phyloP scores from a whole-genome alignment of 2,888 invertebrate species.

The Crepidodera aurea region DNA sequence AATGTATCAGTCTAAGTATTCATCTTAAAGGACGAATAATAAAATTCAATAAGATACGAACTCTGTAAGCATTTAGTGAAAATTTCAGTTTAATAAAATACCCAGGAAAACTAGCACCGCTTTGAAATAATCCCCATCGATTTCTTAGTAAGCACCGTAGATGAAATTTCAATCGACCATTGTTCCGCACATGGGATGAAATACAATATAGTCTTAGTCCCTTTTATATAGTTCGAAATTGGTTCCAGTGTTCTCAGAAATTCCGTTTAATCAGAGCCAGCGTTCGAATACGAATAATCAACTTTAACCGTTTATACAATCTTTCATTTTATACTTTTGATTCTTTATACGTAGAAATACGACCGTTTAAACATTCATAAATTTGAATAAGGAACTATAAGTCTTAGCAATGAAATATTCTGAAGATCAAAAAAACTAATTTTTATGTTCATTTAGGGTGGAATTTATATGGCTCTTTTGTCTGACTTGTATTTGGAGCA shows the following conservation, averaged over 20 bases:
- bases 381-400: no score
- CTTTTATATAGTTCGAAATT: slow-evolving; percentile 19
- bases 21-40: background rate
- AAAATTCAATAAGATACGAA: background rate
- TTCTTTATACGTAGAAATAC: no score
- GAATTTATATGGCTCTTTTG: no score
- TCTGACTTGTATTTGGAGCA: no score
- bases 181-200: slow-evolving; percentile 22
- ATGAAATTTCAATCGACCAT: slow-evolving; percentile 25
- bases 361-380: no score
- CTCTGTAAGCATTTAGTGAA: slow-evolving; percentile 3
- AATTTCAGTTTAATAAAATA: slow-evolving; percentile 1
- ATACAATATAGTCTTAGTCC: slow-evolving; percentile 21
- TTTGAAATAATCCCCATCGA: slow-evolving; percentile 18
- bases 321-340: background rate
- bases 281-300: background rate
- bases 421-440: no score
- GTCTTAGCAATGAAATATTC: no score
- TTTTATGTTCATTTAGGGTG: no score
- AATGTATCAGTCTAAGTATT: no score
- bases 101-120: no score
- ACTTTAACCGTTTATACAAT: background rate
- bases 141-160: slow-evolving; percentile 21
- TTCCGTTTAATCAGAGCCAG: slow-evolving; percentile 15
- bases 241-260: slow-evolving; percentile 13